These are phyloP conservation scores for Festucalex cinctus DNA, from an alignment of 2,113 vertebrate species.

Conservation along the genomic window DNA sequence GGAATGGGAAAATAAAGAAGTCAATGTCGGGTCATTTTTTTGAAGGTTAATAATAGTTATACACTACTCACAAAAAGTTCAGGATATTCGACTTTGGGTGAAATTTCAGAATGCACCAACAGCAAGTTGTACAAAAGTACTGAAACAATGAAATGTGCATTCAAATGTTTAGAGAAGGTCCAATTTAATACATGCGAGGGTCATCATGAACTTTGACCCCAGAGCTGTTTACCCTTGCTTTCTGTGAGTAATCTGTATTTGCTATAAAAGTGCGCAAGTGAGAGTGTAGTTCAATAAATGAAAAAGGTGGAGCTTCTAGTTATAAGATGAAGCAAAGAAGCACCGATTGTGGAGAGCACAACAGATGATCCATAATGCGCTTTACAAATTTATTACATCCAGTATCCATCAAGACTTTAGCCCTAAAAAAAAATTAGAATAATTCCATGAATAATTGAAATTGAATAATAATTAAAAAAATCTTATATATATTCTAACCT, in stretches of 20 bases:
- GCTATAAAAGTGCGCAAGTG: constrained; percentile 44
- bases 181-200: background rate
- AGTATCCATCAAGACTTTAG: too few relatives aligned
- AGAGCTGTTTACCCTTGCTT: background rate
- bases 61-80: background rate
- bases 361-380: background rate
- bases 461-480: too few relatives aligned
- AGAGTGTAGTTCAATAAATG: constrained; percentile 7
- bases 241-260: constrained; percentile 35
- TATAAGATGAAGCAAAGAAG: constrained; percentile 51
- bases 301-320: constrained; percentile 21
- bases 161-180: background rate
- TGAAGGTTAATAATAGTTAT: constrained; percentile 46
- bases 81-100: background rate
- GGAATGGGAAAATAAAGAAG: constrained; percentile 73
- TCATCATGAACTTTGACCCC: background rate
- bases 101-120: background rate
- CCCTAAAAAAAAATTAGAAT: too few relatives aligned
- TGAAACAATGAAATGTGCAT: background rate
- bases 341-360: constrained; percentile 26
- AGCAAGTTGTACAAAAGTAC: too few relatives aligned
- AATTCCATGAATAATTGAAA: too few relatives aligned
- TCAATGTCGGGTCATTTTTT: constrained; percentile 77
- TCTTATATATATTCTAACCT: too few relatives aligned
- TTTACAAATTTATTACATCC: background rate